Evolutionary conservation across 2,113 vertebrate genomes (phyloP).

Genomic region (Merops nubicus): DNA sequence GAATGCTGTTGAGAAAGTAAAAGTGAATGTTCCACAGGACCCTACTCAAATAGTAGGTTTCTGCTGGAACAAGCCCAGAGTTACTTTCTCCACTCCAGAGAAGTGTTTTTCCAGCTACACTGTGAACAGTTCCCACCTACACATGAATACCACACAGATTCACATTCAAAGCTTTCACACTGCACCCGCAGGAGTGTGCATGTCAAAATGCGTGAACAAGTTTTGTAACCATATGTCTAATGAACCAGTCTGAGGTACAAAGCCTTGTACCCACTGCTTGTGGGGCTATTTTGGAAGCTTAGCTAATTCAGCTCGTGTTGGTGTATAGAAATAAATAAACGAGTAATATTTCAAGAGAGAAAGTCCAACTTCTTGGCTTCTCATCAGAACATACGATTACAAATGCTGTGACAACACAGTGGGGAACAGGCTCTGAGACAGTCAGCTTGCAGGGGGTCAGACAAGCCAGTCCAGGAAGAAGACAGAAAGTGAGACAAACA

Average conservation of each 20-base stretch:
- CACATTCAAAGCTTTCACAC: not conserved
- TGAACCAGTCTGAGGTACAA: not conserved
- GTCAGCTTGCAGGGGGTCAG: not conserved
- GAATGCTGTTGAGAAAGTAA: not conserved
- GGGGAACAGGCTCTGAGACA: not conserved
- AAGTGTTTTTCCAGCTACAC: not conserved
- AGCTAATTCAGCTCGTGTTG: not conserved
- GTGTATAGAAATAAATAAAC: not conserved
- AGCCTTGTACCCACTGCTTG: not conserved
- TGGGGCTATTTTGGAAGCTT: not conserved
- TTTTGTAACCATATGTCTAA: not conserved
- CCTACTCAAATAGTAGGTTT: not conserved
- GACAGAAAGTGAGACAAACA: conserved; percentile 20
- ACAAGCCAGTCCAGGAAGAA: not conserved
- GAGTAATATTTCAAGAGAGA: not conserved
- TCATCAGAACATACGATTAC: not conserved
- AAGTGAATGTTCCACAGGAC: not conserved
- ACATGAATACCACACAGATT: not conserved
- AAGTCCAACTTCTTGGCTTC: not conserved
- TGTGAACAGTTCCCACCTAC: not conserved
- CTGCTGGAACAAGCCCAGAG: not conserved
- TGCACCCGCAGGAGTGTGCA: not conserved
- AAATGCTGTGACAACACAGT: not conserved
- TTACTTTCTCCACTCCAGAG: not conserved
- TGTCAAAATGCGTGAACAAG: not conserved